Evolutionary conservation across 2,113 vertebrate species (phyloP).

Genomic region (Percina caprodes): DNA sequence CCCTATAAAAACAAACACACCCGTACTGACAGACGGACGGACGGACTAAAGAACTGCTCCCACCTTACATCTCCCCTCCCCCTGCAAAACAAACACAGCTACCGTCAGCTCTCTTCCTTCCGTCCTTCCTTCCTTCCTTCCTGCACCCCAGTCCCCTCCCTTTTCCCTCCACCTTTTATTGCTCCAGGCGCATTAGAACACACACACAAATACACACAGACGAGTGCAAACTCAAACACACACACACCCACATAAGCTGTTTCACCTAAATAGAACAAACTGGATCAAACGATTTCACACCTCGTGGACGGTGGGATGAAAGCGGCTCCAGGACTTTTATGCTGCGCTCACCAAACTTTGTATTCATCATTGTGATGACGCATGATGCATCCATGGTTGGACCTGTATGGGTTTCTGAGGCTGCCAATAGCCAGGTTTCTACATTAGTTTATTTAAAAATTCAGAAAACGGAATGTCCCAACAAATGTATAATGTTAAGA

Average conservation of each 20-base stretch:
- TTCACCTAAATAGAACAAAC: constrained; percentile 56
- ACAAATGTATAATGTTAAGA: not conserved
- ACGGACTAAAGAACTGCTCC: constrained; percentile 50
- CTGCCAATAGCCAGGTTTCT: constrained; percentile 15
- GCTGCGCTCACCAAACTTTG: constrained; percentile 29
- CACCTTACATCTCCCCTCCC: constrained; percentile 56
- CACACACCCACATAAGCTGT: constrained; percentile 25
- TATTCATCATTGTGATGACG: constrained; percentile 23
- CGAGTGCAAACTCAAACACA: constrained; percentile 30
- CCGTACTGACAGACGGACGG: constrained; percentile 31
- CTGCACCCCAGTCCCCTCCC: constrained; percentile 30
- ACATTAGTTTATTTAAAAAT: not conserved
- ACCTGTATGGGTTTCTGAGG: not conserved
- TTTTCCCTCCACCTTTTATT: constrained; percentile 44
- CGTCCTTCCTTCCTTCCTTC: constrained; percentile 65
- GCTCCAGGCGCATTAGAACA: constrained; percentile 37
- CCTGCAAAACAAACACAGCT: constrained; percentile 74
- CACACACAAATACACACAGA: constrained; percentile 35
- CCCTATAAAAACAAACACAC: constrained; percentile 14
- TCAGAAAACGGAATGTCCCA: not conserved
- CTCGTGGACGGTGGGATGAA: constrained; percentile 44
- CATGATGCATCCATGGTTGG: constrained; percentile 10
- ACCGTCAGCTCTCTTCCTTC: constrained; percentile 66
- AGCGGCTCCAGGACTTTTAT: constrained; percentile 45
- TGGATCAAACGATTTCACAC: constrained; percentile 75